A percentile compares a stretch with the other conserved stretches of the same genome.
These are phyloP conservation scores for Rhizoglyphus robini DNA, from an alignment of 1,140 invertebrate genomes.

Conservation along the genomic window DNA sequence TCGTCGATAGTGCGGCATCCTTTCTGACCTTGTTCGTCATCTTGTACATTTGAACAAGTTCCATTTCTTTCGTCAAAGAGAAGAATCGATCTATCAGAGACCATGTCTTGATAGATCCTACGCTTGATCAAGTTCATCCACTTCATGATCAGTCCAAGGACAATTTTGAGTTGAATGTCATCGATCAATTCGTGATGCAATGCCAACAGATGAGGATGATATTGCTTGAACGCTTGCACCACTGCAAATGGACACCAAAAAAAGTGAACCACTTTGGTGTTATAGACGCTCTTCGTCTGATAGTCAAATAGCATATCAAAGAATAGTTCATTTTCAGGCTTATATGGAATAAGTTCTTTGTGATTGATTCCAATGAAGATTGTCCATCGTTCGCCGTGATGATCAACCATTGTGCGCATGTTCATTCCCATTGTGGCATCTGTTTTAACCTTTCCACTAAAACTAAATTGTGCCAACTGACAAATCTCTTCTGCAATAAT, in stretches of 20 bases:
- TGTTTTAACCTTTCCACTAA: neutral
- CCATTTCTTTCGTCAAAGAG: neutral
- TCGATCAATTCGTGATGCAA: neutral
- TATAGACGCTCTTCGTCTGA: neutral
- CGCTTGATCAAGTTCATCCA: neutral
- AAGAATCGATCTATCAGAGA: neutral
- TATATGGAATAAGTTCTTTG: neutral
- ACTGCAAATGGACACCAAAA: neutral
- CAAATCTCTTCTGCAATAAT: neutral
- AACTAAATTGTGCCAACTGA: neutral
- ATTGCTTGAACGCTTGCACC: neutral
- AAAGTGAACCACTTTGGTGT: neutral
- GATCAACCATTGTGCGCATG: neutral
- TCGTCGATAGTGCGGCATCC: neutral
- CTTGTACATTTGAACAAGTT: neutral
- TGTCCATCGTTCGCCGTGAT: neutral
- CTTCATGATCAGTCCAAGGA: neutral
- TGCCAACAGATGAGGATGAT: neutral
- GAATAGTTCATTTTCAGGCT: neutral
- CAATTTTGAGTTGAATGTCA: neutral
- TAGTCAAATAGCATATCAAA: constrained; percentile 3
- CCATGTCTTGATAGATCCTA: neutral
- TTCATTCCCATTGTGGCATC: neutral
- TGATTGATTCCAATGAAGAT: neutral
- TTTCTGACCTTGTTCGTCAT: neutral